These are phyloP conservation scores for Dryadula phaetusa DNA, from an alignment of 2,888 invertebrate species.

Conservation along the genomic window DNA sequence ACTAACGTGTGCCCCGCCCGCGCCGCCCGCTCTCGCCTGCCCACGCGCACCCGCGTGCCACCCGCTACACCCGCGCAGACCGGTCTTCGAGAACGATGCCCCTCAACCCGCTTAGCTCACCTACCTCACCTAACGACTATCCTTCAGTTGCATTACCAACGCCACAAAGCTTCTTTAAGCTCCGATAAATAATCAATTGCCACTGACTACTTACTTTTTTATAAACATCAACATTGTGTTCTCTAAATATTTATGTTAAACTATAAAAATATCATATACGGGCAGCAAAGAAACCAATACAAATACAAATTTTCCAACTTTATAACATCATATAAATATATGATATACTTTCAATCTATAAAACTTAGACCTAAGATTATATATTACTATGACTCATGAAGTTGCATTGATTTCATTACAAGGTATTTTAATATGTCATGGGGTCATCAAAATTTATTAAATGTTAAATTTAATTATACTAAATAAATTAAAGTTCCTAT, in stretches of 20 bases:
- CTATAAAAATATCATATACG: no score
- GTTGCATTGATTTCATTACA: no score
- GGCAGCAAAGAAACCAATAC: no score
- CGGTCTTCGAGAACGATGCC: slow-evolving; percentile 77
- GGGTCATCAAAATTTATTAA: no score
- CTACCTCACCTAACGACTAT: slow-evolving; percentile 59
- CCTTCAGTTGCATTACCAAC: slow-evolving; percentile 57
- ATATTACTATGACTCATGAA: no score
- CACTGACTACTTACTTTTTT: not conserved
- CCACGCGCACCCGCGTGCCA: slow-evolving; percentile 57
- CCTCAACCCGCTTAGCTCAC: slow-evolving; percentile 65
- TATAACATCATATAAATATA: no score
- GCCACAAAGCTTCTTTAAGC: slow-evolving; percentile 41
- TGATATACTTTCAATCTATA: no score
- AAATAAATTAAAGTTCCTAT: no score
- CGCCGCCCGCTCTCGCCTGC: slow-evolving; percentile 56
- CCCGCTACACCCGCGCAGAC: slow-evolving; percentile 62
- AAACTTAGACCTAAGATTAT: no score
- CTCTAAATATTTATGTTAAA: not conserved
- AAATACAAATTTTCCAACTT: no score
- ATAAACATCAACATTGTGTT: not conserved
- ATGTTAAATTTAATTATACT: no score
- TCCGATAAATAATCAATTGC: not conserved
- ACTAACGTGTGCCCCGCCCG: slow-evolving; percentile 74
- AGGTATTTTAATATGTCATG: no score